Conservation (phyloP, 2,888 invertebrate species). For the Caenorhabditis doughertyi region DNA sequence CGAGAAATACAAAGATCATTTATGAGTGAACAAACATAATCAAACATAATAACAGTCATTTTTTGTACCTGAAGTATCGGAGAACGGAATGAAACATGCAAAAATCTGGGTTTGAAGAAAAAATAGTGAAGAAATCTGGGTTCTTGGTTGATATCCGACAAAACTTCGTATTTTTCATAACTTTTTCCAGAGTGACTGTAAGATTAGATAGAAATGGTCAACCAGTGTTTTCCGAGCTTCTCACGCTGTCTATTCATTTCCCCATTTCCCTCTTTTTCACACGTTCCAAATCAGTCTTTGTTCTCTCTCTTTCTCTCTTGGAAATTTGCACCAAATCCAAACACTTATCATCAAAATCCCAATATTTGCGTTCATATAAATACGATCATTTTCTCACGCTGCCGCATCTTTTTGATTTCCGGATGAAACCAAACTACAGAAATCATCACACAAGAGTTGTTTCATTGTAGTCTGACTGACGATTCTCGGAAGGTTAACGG, state of each 20-base stretch:
- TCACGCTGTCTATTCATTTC: background rate
- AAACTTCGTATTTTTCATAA: too few relatives aligned
- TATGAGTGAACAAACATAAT: background rate
- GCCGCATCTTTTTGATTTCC: slow-evolving; percentile 7
- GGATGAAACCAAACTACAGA: slow-evolving; percentile 25
- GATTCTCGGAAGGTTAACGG: background rate
- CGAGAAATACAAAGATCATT: slow-evolving; percentile 20
- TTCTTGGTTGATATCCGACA: too few relatives aligned
- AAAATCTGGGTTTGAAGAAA: too few relatives aligned
- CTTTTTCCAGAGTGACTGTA: too few relatives aligned
- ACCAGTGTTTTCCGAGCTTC: too few relatives aligned
- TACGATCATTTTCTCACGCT: background rate
- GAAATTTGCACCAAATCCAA: background rate
- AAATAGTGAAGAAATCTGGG: too few relatives aligned
- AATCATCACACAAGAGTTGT: slow-evolving; percentile 1
- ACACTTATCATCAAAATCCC: slow-evolving; percentile 9
- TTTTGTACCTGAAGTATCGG: background rate
- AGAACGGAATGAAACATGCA: too few relatives aligned
- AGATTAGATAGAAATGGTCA: too few relatives aligned
- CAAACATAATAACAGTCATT: background rate
- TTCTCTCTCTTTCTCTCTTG: slow-evolving; percentile 5
- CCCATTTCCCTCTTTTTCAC: background rate
- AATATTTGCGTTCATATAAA: slow-evolving; percentile 33
- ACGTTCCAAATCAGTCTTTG: slow-evolving; percentile 12
- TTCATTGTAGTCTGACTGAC: background rate